These are phyloP conservation scores for Charaxes varanes DNA, from an alignment of 1,140 invertebrate species.

Conservation along the genomic window DNA sequence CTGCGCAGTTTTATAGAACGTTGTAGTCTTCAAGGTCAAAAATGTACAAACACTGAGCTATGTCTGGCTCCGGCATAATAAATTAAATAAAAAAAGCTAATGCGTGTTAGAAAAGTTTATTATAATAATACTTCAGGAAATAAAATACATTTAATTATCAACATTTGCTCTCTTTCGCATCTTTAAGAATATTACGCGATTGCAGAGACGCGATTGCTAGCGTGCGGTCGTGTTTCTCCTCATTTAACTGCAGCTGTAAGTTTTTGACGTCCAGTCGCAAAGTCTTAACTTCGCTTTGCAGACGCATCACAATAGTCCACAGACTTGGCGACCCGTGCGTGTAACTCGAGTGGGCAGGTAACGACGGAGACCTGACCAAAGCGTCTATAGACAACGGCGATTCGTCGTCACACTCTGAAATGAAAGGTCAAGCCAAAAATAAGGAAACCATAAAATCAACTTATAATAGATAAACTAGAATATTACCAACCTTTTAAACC, in stretches of 20 bases:
- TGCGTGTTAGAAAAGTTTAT: conserved; percentile 15
- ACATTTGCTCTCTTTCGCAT: conserved; percentile 72
- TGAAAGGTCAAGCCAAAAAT: conserved; percentile 27
- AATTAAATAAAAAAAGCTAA: too few relatives aligned
- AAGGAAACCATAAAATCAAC: neutral
- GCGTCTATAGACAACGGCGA: conserved; percentile 44
- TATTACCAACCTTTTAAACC: conserved; percentile 42
- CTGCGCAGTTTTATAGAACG: too few relatives aligned
- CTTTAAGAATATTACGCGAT: conserved; percentile 57
- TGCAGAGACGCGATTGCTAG: conserved; percentile 65
- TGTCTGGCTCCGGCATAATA: too few relatives aligned
- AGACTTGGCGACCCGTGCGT: conserved; percentile 50
- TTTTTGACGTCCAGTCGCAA: conserved; percentile 62
- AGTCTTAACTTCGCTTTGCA: conserved; percentile 65
- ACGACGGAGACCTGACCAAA: conserved; percentile 63
- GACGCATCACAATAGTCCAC: conserved; percentile 61
- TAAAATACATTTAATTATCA: conserved; percentile 23
- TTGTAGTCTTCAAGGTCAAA: too few relatives aligned
- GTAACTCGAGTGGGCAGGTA: conserved; percentile 55
- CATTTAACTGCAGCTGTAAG: conserved; percentile 57
- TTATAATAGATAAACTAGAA: conserved; percentile 8
- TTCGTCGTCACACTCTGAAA: conserved; percentile 72
- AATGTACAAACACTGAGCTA: too few relatives aligned
- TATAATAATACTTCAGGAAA: conserved; percentile 15
- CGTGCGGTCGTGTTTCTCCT: conserved; percentile 66